phyloP scores from a whole-genome alignment of 30 jellyfish, hydroid and myxozoan species.

The Turritopsis rubra region DNA sequence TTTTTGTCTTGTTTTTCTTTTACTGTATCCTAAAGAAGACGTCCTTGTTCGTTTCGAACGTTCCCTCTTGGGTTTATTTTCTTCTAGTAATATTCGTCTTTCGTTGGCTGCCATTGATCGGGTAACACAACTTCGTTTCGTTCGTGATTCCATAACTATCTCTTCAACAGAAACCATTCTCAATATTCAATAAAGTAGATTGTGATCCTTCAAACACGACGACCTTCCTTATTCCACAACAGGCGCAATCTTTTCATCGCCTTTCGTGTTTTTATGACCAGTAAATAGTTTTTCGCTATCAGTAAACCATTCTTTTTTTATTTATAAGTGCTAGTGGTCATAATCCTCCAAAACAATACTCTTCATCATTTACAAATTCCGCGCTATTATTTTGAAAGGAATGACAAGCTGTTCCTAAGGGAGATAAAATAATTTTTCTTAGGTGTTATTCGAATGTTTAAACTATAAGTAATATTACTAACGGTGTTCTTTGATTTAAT shows the following conservation, averaged over 20 bases:
- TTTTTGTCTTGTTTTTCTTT: slow-evolving; percentile 12
- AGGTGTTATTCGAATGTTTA: not conserved
- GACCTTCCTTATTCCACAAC: slow-evolving; percentile 6
- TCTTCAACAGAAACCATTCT: slow-evolving; percentile 2
- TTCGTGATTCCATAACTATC: slow-evolving; percentile 1
- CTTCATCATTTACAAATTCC: slow-evolving; percentile 40
- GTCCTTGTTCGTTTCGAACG: slow-evolving; percentile 19
- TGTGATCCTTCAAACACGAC: not conserved
- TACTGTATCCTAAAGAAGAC: not conserved
- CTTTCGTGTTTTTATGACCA: slow-evolving; percentile 28
- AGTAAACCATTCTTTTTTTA: slow-evolving; percentile 19
- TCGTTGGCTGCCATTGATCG: slow-evolving; percentile 44
- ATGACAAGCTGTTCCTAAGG: slow-evolving; percentile 8
- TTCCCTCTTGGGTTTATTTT: slow-evolving; percentile 14
- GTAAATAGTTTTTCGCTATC: slow-evolving; percentile 34
- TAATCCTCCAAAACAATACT: slow-evolving; percentile 38
- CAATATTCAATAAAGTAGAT: too few relatives aligned
- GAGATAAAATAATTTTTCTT: slow-evolving; percentile 19
- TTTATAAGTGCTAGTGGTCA: slow-evolving; percentile 34
- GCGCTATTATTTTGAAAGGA: slow-evolving; percentile 39
- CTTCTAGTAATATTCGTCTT: not conserved
- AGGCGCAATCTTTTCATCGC: slow-evolving; percentile 5
- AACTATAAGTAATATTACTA: not conserved
- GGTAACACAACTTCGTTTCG: slow-evolving; percentile 31
- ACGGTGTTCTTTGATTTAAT: not conserved